Base-by-base conservation (phyloP, 1,140 invertebrate species). In the Samia ricini region DNA sequence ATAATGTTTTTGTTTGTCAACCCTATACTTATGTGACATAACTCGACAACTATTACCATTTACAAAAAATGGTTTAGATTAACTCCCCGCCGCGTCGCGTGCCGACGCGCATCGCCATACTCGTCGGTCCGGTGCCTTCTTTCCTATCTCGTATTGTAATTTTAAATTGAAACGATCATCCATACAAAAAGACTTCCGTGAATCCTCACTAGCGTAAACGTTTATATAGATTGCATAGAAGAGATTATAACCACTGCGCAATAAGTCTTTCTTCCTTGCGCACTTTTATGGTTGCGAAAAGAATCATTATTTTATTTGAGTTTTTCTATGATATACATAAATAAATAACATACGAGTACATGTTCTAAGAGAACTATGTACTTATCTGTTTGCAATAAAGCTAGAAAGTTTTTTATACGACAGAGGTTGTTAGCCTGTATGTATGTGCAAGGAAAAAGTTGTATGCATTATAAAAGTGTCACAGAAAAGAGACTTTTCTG, bases 11-110 rank as follows among this genome's bases (percentile, higher is more conserved):
- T 29, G 10, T 42, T 1, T 42, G 10, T 3, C 33, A 42, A 42
- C 33, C 33, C 33, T 42, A 42, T 42, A 10, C 33, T 42, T 22
- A 26, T 52, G 71, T 77, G 76, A 87, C 84, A 85, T 79, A 83
- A 86, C 83, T 81, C 71, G 60, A 59, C 74, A 60, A 60, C 83
- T 76, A 89, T 85, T 88, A 89, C 75, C 79, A 86, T 87, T 79
- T 82, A 76, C n/a, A 79, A 82, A 81, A 82, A 79, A 78, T 63
- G 64, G 56, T 64, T 64, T 56, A 74, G 61, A 73, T 68, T 61
- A 72, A 67, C 78, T 80, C 74, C 83, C 83, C 69, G 79, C 73
- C 48, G 82, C 73, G 83, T 79, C 79, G 79, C 84, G 85, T 82
- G 81, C 82, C 83, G 74, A 24, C 66, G n/a, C n/a, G n/a, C n/a